Evolutionary conservation across 2,797 vertebrate genomes (phyloP).

Genomic region (Simalia tracyae): DNA sequence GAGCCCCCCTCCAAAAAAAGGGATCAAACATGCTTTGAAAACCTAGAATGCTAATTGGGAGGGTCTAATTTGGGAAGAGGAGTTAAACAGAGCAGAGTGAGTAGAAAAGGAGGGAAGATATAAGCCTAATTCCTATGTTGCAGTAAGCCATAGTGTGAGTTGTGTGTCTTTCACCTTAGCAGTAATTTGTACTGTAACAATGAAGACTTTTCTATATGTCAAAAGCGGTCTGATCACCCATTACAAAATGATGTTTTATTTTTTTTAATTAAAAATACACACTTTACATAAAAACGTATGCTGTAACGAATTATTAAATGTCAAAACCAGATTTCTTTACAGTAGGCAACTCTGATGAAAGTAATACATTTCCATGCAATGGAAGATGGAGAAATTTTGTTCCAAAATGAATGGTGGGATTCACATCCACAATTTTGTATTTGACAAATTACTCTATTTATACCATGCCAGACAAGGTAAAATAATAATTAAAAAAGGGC

Average conservation of each 20-base stretch:
- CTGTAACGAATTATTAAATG: conserved; percentile 37
- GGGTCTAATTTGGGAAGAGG: neutral
- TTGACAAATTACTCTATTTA: neutral
- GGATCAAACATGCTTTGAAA: neutral
- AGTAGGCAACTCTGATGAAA: conserved; percentile 58
- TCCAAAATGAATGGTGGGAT: conserved; percentile 29
- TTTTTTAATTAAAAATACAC: conserved; percentile 67
- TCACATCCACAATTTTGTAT: conserved; percentile 14
- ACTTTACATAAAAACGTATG: conserved; percentile 63
- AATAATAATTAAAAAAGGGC: neutral
- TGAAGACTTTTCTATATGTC: neutral
- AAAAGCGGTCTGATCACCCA: neutral
- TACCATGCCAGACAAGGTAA: neutral
- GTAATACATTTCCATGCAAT: conserved; percentile 62
- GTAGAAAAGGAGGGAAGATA: neutral
- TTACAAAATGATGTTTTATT: conserved; percentile 40
- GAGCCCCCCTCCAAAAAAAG: neutral
- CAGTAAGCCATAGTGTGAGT: neutral
- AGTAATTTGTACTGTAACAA: neutral
- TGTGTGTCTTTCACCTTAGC: neutral
- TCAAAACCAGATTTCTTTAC: conserved; percentile 36
- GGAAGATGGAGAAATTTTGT: conserved; percentile 47
- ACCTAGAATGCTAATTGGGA: neutral
- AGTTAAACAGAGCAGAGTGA: neutral
- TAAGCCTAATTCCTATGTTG: neutral